Conservation (phyloP, 2,113 vertebrate genomes). For the Pongo abelii region DNA sequence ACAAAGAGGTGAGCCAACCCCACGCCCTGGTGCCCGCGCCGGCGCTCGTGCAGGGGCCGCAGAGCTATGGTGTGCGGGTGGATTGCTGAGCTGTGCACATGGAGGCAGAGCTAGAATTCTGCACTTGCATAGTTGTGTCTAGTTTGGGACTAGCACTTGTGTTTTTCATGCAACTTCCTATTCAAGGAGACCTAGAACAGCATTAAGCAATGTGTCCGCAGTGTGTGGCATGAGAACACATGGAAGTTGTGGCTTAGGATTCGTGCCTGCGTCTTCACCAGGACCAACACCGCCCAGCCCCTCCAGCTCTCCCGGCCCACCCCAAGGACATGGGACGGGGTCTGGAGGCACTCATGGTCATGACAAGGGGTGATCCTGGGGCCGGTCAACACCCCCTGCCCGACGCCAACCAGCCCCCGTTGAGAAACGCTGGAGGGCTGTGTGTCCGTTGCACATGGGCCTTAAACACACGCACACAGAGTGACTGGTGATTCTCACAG, state of each 20-base stretch:
- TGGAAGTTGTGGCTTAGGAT: too few relatives aligned
- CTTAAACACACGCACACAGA: too few relatives aligned
- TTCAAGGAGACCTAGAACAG: background rate
- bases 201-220: background rate
- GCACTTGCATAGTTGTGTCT: accelerated
- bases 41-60: too few relatives aligned
- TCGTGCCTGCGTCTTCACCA: background rate
- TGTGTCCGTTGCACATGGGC: too few relatives aligned
- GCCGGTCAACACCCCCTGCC: background rate
- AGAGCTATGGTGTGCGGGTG: background rate
- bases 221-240: background rate
- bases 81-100: background rate
- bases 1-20: conserved; percentile 92
- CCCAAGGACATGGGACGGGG: background rate
- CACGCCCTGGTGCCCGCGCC: too few relatives aligned
- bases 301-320: background rate
- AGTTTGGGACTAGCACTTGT: background rate
- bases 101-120: background rate
- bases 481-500: too few relatives aligned
- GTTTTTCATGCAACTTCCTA: background rate
- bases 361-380: background rate
- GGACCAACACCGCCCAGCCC: background rate
- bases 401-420: too few relatives aligned
- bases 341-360: background rate
- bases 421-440: background rate